These are phyloP conservation scores for Coluber constrictor DNA, from an alignment of 2,797 vertebrate species.

Conservation along the genomic window DNA sequence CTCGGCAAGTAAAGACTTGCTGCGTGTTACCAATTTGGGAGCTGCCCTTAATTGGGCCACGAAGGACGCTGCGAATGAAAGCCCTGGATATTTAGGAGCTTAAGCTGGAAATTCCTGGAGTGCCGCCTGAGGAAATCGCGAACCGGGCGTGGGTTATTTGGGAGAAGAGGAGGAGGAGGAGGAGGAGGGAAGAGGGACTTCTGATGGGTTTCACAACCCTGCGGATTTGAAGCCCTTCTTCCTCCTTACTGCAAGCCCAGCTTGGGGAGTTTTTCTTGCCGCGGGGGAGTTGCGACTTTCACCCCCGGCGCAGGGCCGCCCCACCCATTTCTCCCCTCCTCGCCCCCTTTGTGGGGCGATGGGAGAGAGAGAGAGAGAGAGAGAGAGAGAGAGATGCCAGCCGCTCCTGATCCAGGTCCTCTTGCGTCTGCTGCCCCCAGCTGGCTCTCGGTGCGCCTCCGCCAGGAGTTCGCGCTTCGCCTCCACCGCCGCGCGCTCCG, in stretches of 20 bases:
- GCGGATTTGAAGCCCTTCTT: background rate
- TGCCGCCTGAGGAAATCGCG: background rate
- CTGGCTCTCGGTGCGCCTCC: constrained; percentile 1
- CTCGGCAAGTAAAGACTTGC: background rate
- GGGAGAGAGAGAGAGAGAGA: background rate
- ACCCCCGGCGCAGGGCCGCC: no score
- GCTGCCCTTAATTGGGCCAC: background rate
- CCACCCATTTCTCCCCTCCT: background rate
- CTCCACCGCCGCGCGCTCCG: background rate
- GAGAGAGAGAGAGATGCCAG: background rate
- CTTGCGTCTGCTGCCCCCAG: constrained; percentile 32
- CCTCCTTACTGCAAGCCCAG: background rate
- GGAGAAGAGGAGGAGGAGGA: no score
- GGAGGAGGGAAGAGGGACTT: background rate
- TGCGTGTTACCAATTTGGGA: background rate
- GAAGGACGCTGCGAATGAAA: background rate
- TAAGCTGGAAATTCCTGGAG: background rate
- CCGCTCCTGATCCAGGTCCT: constrained; percentile 7
- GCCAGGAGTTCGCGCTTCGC: background rate
- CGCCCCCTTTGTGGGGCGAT: background rate
- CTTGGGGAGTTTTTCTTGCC: background rate
- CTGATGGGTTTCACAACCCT: no score
- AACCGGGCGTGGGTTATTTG: background rate
- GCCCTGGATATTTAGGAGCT: background rate
- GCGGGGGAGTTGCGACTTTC: background rate